These are phyloP conservation scores for Ctenomys sociabilis DNA, from an alignment of 2,113 vertebrate species.

Conservation along the genomic window DNA sequence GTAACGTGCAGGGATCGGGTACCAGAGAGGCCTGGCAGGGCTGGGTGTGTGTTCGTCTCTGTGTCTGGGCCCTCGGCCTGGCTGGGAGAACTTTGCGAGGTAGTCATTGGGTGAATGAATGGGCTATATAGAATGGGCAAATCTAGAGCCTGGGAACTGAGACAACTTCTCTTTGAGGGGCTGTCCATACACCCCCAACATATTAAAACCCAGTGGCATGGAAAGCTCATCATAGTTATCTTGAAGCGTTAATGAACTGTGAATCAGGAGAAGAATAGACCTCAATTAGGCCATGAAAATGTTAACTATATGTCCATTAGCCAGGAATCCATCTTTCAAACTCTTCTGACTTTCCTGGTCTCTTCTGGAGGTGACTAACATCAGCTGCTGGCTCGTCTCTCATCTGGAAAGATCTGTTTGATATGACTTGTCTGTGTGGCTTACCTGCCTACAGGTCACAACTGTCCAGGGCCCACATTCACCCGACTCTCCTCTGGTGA, in stretches of 20 bases:
- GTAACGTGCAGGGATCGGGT: not conserved
- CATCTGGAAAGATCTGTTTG: not conserved
- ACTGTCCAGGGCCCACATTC: not conserved
- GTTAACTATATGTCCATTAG: not conserved
- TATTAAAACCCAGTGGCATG: not conserved
- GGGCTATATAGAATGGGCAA: not conserved
- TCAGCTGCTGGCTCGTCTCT: not conserved
- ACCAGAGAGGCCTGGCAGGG: not conserved
- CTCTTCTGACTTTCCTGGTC: not conserved
- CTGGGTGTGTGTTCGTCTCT: not conserved
- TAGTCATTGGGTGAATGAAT: not conserved
- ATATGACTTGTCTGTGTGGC: not conserved
- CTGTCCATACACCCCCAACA: not conserved
- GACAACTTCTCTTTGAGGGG: not conserved
- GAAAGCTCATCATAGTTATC: not conserved
- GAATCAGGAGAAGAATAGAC: not conserved
- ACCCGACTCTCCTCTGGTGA: not conserved
- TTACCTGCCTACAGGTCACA: not conserved
- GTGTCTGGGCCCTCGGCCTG: not conserved
- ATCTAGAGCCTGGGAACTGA: not conserved
- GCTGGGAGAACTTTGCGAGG: not conserved
- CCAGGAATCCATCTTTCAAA: not conserved
- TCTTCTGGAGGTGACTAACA: not conserved
- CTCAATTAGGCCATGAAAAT: not conserved
- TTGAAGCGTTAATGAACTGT: not conserved